These are phyloP conservation scores for Alectura lathami DNA, from an alignment of 2,113 vertebrate genomes.

Conservation along the genomic window DNA sequence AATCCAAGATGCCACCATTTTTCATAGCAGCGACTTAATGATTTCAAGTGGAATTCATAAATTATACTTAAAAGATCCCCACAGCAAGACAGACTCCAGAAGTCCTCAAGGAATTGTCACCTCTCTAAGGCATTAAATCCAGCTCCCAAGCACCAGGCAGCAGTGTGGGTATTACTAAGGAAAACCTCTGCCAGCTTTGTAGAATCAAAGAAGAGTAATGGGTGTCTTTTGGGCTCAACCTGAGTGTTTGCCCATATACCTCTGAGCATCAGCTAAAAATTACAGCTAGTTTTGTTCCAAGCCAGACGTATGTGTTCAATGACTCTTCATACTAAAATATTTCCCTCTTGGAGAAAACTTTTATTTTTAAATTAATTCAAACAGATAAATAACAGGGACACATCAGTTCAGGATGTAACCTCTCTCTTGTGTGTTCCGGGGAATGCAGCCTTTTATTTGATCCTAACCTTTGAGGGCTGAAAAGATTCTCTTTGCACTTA, in stretches of 20 bases:
- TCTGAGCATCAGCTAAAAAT: not conserved
- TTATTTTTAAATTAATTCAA: conserved; percentile 47
- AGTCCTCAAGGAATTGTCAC: conserved; percentile 1
- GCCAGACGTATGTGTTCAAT: not conserved
- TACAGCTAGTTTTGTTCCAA: conserved; percentile 30
- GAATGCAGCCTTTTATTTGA: conserved; percentile 56
- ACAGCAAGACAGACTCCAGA: not conserved
- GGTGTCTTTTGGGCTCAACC: not conserved
- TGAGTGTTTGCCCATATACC: not conserved
- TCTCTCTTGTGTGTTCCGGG: not conserved
- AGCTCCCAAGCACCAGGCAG: not conserved
- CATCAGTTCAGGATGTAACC: conserved; percentile 19
- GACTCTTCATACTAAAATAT: conserved; percentile 28
- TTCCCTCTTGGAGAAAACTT: conserved; percentile 18
- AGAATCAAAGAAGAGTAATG: not conserved
- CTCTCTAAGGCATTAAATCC: not conserved
- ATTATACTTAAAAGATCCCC: not conserved
- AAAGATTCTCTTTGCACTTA: conserved; percentile 53
- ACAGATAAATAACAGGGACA: conserved; percentile 44
- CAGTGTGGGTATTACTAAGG: not conserved
- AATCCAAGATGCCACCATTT: not conserved
- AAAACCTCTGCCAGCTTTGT: not conserved
- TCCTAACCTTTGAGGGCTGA: conserved; percentile 50
- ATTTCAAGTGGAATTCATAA: conserved; percentile 26
- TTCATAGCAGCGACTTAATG: not conserved